Evolutionary conservation across 2,113 vertebrate species (phyloP).

Genomic region (Genyomyrus donnyi): DNA sequence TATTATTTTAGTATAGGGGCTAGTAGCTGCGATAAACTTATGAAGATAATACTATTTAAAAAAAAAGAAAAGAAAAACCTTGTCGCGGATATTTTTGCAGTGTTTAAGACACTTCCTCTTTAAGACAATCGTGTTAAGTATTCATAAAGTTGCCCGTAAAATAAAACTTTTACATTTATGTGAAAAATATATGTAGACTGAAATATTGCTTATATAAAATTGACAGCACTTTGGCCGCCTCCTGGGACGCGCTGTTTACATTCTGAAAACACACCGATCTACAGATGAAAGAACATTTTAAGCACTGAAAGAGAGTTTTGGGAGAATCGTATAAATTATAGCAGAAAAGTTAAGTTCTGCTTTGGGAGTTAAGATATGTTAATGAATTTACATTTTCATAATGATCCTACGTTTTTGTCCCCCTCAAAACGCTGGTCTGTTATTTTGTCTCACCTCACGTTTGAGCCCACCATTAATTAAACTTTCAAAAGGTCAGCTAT

Average conservation of each 20-base stretch:
- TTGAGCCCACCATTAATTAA: background rate
- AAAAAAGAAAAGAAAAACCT: background rate
- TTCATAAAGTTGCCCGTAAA: background rate
- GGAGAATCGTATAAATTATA: conserved; percentile 26
- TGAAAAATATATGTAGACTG: conserved; percentile 5
- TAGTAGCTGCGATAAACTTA: background rate
- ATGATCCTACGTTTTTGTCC: background rate
- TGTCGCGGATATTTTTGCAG: background rate
- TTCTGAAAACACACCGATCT: conserved; percentile 30
- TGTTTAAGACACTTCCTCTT: background rate
- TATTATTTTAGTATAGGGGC: background rate
- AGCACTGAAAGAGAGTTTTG: conserved; percentile 19
- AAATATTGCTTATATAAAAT: conserved; percentile 29
- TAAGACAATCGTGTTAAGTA: background rate
- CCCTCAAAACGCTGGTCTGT: background rate
- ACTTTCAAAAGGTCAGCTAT: conserved; percentile 20
- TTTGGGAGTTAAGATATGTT: conserved; percentile 13
- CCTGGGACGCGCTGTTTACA: conserved; percentile 33
- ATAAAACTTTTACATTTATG: background rate
- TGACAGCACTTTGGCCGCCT: conserved; percentile 41
- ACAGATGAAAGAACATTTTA: conserved; percentile 40
- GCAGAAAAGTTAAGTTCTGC: conserved; percentile 29
- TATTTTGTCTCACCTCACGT: background rate
- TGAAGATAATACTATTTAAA: background rate
- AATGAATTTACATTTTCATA: conserved; percentile 22